A percentile compares a stretch with the other conserved stretches of the same genome.
phyloP scores from a whole-genome alignment of 2,888 invertebrate genomes.

The Rhogogaster chlorosoma region DNA sequence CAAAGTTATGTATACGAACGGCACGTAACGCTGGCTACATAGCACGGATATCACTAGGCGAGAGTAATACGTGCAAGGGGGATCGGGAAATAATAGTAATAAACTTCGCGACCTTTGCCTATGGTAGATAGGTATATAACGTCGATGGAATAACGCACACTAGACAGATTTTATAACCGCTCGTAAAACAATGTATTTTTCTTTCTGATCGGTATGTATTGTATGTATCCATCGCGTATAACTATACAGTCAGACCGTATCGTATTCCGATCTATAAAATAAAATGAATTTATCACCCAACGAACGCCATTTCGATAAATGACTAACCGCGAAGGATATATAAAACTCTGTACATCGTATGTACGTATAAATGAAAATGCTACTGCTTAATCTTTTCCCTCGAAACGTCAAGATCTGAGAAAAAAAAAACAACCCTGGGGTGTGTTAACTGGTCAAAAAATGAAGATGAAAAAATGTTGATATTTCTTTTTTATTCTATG shows the following conservation, averaged over 20 bases:
- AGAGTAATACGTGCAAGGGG: background rate
- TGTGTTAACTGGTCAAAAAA: background rate
- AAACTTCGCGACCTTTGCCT: constrained; percentile 17
- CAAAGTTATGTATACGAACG: background rate
- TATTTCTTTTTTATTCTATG: too few species aligned
- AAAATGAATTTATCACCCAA: constrained; percentile 18
- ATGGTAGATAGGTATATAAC: background rate
- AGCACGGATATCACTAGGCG: background rate
- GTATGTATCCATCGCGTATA: background rate
- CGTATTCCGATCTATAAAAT: background rate
- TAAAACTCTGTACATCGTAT: background rate
- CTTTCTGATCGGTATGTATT: background rate
- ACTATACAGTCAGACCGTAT: background rate
- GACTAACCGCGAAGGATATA: background rate
- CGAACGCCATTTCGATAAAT: background rate
- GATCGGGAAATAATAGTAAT: constrained; percentile 6
- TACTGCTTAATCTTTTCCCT: too few species aligned
- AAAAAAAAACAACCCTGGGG: background rate
- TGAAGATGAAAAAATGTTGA: too few species aligned
- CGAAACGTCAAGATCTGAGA: background rate
- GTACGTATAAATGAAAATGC: background rate
- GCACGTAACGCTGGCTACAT: background rate
- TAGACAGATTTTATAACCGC: constrained; percentile 37
- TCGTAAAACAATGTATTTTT: constrained; percentile 33
- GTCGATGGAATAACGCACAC: background rate